Evolutionary conservation across 2,888 invertebrate genomes (phyloP).

Genomic region (Seladonia tumulorum): DNA sequence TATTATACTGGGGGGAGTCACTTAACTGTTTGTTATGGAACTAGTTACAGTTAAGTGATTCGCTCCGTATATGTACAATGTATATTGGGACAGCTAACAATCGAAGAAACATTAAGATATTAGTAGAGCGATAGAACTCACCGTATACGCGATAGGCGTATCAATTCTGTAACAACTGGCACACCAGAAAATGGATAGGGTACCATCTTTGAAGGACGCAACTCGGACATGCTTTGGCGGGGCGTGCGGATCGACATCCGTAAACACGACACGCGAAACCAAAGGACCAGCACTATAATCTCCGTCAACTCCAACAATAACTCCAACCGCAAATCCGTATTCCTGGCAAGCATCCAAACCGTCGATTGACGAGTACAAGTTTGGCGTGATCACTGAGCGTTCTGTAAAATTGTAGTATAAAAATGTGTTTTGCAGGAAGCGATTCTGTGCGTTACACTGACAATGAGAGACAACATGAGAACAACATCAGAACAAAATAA

Average conservation of each 20-base stretch:
- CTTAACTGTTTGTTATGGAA: too few relatives aligned
- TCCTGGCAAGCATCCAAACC: constrained; percentile 90
- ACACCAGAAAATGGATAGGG: constrained; percentile 89
- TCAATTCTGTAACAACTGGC: constrained; percentile 88
- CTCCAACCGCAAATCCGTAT: constrained; percentile 90
- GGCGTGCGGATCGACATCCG: constrained; percentile 87
- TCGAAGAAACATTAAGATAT: not conserved
- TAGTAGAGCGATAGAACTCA: constrained; percentile 82
- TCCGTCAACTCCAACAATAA: constrained; percentile 89
- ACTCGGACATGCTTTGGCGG: constrained; percentile 89
- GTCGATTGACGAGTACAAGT: constrained; percentile 86
- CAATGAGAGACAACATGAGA: not conserved
- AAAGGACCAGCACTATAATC: constrained; percentile 89
- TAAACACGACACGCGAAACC: constrained; percentile 85
- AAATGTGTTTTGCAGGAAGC: not conserved
- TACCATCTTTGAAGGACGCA: constrained; percentile 79
- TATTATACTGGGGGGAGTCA: too few relatives aligned
- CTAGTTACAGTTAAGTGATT: too few relatives aligned
- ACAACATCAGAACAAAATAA: too few relatives aligned
- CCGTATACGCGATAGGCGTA: constrained; percentile 86
- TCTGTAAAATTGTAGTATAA: constrained; percentile 76
- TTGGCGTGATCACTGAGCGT: constrained; percentile 85
- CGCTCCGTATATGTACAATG: too few relatives aligned
- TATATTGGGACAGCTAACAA: not conserved
- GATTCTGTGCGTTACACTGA: not conserved